Evolutionary conservation across 2,797 vertebrate genomes (phyloP).

Genomic region (Remorina albescens): DNA sequence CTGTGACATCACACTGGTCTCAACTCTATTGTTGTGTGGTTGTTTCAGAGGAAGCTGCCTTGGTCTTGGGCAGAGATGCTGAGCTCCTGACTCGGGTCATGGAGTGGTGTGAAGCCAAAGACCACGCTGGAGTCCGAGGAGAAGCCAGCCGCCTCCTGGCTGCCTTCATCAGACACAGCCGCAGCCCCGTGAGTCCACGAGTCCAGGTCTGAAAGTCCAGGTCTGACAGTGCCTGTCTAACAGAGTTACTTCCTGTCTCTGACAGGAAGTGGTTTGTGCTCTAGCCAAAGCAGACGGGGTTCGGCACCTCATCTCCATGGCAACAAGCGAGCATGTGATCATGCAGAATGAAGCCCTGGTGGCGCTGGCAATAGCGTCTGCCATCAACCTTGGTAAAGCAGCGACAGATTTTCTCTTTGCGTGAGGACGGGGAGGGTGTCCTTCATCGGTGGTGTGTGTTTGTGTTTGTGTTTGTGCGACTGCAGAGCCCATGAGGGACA

Average conservation of each 20-base stretch:
- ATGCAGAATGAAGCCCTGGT: slow-evolving; percentile 93
- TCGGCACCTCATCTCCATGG: slow-evolving; percentile 91
- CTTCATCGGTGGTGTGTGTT: slow-evolving; percentile 4
- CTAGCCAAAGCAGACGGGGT: slow-evolving; percentile 87
- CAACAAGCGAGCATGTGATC: slow-evolving; percentile 88
- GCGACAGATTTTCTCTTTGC: background rate
- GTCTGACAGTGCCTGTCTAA: no score
- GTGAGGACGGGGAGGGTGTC: background rate
- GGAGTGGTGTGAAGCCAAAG: slow-evolving; percentile 89
- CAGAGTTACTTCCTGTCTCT: slow-evolving; percentile 19
- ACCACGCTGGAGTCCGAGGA: slow-evolving; percentile 84
- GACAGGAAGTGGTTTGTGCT: slow-evolving; percentile 89
- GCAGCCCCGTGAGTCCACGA: slow-evolving; percentile 80
- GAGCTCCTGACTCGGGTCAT: slow-evolving; percentile 85
- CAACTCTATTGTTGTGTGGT: background rate
- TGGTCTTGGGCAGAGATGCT: slow-evolving; percentile 88
- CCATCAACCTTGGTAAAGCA: slow-evolving; percentile 87
- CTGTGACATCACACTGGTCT: background rate
- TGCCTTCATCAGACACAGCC: slow-evolving; percentile 89
- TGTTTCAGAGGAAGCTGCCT: slow-evolving; percentile 87
- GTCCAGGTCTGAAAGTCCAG: no score
- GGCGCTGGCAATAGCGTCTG: slow-evolving; percentile 89
- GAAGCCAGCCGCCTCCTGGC: slow-evolving; percentile 91
- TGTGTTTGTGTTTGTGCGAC: slow-evolving; percentile 30
- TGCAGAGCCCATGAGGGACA: slow-evolving; percentile 85